Percentiles rank a stretch among this genome's conserved stretches.
phyloP scores from a whole-genome alignment of 2,888 invertebrate genomes.

The Philonicus albiceps region DNA sequence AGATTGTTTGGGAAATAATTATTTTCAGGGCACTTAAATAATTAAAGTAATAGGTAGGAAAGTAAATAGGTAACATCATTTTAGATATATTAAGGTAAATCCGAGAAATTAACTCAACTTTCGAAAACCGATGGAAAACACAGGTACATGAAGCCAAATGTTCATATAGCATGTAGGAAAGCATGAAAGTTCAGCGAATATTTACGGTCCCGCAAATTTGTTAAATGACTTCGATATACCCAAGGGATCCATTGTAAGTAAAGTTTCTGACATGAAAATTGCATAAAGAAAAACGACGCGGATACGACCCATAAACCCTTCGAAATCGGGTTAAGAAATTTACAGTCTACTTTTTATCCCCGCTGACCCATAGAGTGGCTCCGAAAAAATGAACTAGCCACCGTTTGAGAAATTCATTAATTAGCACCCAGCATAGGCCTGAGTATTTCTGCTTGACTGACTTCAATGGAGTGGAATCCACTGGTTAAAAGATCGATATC shows the following conservation, averaged over 20 bases:
- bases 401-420: slow-evolving; percentile 5
- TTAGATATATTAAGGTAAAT: neutral
- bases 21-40: neutral
- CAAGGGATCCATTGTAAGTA: neutral
- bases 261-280: neutral
- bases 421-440: slow-evolving; percentile 5
- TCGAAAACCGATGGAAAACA: neutral
- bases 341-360: slow-evolving; percentile 18
- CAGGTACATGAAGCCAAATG: neutral
- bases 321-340: slow-evolving; percentile 3
- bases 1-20: neutral
- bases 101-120: neutral
- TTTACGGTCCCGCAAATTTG: neutral
- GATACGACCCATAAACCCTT: neutral
- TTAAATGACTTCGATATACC: neutral
- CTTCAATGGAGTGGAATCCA: neutral
- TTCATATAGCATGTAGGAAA: neutral
- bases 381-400: neutral
- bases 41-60: neutral
- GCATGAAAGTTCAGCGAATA: neutral
- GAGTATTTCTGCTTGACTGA: slow-evolving; percentile 5
- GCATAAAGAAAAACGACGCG: neutral
- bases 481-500: slow-evolving; percentile 1
- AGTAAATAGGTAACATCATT: neutral
- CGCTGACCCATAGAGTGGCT: neutral